Evolutionary conservation across 2,888 invertebrate genomes (phyloP).

Genomic region (Oasisia sp.): DNA sequence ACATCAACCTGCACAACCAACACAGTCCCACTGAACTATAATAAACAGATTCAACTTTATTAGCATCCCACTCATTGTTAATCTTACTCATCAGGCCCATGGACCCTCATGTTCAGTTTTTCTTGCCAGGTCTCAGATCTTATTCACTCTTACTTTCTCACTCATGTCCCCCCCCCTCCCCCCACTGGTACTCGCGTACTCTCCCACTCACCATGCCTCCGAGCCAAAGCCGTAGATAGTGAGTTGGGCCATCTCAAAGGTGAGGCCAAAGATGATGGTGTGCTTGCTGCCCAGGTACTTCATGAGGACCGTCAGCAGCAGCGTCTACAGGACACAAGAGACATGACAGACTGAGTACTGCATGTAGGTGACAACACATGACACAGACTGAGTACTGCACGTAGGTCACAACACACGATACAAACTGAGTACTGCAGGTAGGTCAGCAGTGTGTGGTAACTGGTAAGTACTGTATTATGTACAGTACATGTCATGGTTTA

Average conservation of each 20-base stretch:
- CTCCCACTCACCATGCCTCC: slow-evolving; percentile 79
- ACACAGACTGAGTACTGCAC: too few species aligned
- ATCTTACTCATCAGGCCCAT: not conserved
- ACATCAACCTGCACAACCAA: not conserved
- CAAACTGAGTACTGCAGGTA: too few species aligned
- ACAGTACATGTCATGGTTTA: too few species aligned
- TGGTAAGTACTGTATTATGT: too few species aligned
- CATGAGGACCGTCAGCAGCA: slow-evolving; percentile 79
- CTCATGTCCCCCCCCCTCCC: not conserved
- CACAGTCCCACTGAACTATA: too few species aligned
- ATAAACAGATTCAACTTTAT: too few species aligned
- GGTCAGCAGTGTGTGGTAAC: too few species aligned
- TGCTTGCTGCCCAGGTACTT: slow-evolving; percentile 91
- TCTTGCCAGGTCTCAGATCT: not conserved
- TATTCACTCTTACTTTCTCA: not conserved
- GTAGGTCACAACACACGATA: too few species aligned
- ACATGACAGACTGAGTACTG: not conserved
- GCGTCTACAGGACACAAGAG: slow-evolving; percentile 63
- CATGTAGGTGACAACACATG: too few species aligned
- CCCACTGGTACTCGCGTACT: not conserved
- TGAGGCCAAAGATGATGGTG: slow-evolving; percentile 94
- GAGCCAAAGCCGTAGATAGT: slow-evolving; percentile 98
- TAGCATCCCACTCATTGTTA: not conserved
- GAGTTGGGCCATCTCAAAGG: slow-evolving; percentile 96
- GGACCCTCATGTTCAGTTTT: not conserved